Evolutionary conservation across 2,888 invertebrate species (phyloP).

Genomic region (Laothoe populi): DNA sequence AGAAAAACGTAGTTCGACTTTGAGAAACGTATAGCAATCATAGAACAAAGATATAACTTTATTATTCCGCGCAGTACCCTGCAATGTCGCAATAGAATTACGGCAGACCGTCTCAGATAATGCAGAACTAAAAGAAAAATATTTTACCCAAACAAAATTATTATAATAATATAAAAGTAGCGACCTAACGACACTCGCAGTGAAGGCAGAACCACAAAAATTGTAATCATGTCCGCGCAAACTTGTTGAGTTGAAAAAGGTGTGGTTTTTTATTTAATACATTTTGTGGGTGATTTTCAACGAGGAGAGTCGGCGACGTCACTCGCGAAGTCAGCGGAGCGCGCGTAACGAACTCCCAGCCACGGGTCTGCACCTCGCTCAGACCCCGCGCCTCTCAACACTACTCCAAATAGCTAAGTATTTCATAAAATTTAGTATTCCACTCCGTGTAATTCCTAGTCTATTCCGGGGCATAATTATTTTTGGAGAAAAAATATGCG

Average conservation of each 20-base stretch:
- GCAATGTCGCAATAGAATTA: conserved; percentile 14
- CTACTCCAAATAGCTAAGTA: conserved; percentile 33
- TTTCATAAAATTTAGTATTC: conserved; percentile 26
- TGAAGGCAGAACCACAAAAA: conserved; percentile 39
- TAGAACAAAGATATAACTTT: conserved; percentile 11
- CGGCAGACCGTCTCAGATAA: conserved; percentile 1
- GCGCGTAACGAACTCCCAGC: conserved; percentile 72
- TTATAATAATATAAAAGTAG: conserved; percentile 36
- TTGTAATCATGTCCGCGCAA: conserved; percentile 56
- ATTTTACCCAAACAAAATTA: neutral
- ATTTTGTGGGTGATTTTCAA: conserved; percentile 70
- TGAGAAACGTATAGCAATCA: conserved; percentile 11
- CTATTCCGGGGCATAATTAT: neutral
- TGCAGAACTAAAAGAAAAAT: conserved; percentile 14
- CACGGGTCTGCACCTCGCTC: conserved; percentile 47
- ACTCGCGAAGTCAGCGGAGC: conserved; percentile 75
- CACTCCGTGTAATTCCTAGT: conserved; percentile 15
- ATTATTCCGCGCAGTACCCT: conserved; percentile 15
- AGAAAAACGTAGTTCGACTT: neutral
- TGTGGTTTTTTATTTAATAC: conserved; percentile 70
- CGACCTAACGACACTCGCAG: conserved; percentile 30
- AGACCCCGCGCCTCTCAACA: conserved; percentile 34
- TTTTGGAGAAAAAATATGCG: neutral
- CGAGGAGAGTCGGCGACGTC: conserved; percentile 71
- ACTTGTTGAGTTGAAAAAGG: conserved; percentile 68